Percentiles rank a stretch among this genome's conserved stretches.
These are phyloP conservation scores for Stegodyphus mimosarum DNA, from an alignment of 1,140 invertebrate genomes.

Conservation along the genomic window DNA sequence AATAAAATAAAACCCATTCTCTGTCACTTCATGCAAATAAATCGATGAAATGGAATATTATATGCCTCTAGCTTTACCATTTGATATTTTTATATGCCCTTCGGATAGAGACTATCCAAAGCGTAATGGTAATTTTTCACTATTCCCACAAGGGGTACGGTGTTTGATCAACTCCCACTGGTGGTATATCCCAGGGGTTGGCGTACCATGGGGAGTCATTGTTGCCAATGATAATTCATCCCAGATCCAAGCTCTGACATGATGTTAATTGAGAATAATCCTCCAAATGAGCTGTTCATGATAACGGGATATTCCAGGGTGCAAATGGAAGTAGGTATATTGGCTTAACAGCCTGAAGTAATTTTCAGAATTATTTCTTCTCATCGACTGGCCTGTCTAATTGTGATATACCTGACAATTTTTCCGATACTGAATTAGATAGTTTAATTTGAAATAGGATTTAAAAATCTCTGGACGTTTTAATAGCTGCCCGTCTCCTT, in stretches of 20 bases:
- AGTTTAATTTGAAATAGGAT: no score
- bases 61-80: neutral
- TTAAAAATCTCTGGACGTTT: no score
- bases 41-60: neutral
- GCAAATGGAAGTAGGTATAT: no score
- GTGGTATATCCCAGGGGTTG: conserved; percentile 10
- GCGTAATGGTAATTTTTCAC: conserved; percentile 51
- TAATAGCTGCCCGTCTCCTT: no score
- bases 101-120: conserved; percentile 8
- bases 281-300: conserved; percentile 36
- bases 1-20: no score
- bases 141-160: conserved; percentile 22
- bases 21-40: no score
- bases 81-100: conserved; percentile 20
- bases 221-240: conserved; percentile 53
- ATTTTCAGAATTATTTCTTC: no score
- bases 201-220: conserved; percentile 49
- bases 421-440: no score
- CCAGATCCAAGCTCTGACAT: conserved; percentile 47
- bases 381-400: no score
- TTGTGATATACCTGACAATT: no score
- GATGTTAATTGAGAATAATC: conserved; percentile 58
- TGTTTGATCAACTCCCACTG: conserved; percentile 34
- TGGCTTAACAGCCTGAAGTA: no score
- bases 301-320: neutral